A percentile compares a stretch with the other conserved stretches of the same genome.
Evolutionary conservation across 37 sponge, comb jelly and placozoan genomes (phyloP).

Genomic region (Tethya wilhelma): DNA sequence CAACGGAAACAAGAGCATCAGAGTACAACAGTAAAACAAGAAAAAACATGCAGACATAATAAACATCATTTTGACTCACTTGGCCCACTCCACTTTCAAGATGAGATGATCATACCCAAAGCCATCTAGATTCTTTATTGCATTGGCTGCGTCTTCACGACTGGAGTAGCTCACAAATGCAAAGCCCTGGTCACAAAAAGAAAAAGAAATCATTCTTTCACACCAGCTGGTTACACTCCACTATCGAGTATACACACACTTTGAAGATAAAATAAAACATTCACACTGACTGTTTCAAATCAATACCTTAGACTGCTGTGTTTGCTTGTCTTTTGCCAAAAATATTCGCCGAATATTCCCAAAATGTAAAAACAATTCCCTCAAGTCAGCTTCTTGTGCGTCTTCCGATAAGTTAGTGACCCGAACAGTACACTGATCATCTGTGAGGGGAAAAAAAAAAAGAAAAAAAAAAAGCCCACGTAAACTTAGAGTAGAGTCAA

Average conservation of each 20-base stretch:
- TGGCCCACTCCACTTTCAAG: slow-evolving; percentile 97
- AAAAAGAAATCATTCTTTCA: too few species aligned
- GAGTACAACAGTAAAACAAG: not conserved
- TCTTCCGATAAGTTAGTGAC: slow-evolving; percentile 96
- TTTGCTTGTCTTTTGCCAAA: slow-evolving; percentile 90
- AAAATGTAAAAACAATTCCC: slow-evolving; percentile 90
- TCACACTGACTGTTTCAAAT: too few species aligned
- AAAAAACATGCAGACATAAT: not conserved
- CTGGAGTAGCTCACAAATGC: slow-evolving; percentile 83
- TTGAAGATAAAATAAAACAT: too few species aligned
- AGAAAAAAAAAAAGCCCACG: not conserved
- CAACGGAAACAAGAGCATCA: too few species aligned
- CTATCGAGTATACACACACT: too few species aligned
- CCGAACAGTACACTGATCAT: slow-evolving; percentile 90
- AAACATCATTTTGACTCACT: slow-evolving; percentile 59
- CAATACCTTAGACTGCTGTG: slow-evolving; percentile 91
- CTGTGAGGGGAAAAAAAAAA: slow-evolving; percentile 31
- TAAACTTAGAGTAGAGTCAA: not conserved
- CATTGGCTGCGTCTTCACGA: slow-evolving; percentile 76
- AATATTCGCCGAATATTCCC: slow-evolving; percentile 84
- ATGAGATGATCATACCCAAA: slow-evolving; percentile 94
- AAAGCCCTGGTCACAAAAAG: slow-evolving; percentile 76
- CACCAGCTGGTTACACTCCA: too few species aligned
- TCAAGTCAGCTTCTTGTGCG: slow-evolving; percentile 81
- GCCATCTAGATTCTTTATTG: slow-evolving; percentile 79